Conservation (phyloP, 2,797 vertebrate genomes). For the Myotis planiceps region DNA sequence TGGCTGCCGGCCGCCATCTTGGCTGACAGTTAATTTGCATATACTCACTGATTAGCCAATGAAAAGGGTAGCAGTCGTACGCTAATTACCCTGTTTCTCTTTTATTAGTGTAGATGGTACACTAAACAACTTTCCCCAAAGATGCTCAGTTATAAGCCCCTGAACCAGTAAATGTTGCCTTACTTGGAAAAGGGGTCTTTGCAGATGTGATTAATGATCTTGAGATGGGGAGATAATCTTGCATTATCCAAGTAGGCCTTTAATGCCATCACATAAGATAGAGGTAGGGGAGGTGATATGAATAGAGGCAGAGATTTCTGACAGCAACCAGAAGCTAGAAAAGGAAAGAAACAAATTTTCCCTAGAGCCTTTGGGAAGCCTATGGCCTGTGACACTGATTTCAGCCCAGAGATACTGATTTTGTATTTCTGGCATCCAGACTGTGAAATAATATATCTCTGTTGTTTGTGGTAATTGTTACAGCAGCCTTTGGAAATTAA, state of each 20-base stretch:
- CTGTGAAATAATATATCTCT: neutral
- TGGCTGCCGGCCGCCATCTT: too few species aligned
- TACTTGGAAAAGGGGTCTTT: neutral
- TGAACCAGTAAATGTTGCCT: neutral
- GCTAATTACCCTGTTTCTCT: too few species aligned
- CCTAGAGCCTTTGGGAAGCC: rapidly evolving
- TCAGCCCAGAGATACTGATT: neutral
- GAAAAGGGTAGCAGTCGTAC: too few species aligned
- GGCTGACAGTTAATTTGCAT: too few species aligned
- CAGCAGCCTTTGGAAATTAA: neutral
- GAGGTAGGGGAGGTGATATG: neutral
- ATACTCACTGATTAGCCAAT: too few species aligned
- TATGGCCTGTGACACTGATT: rapidly evolving
- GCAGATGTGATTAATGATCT: neutral
- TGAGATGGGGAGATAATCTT: neutral
- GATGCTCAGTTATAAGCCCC: neutral
- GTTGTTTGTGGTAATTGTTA: neutral
- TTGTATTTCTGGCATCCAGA: neutral
- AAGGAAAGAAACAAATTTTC: neutral
- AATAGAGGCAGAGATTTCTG: neutral
- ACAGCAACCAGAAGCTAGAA: neutral
- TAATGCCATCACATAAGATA: neutral
- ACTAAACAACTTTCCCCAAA: neutral
- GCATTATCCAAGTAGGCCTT: too few species aligned
- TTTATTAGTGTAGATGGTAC: too few species aligned